These are phyloP conservation scores for Mobula hypostoma DNA, from an alignment of 2,113 vertebrate genomes.

Conservation along the genomic window DNA sequence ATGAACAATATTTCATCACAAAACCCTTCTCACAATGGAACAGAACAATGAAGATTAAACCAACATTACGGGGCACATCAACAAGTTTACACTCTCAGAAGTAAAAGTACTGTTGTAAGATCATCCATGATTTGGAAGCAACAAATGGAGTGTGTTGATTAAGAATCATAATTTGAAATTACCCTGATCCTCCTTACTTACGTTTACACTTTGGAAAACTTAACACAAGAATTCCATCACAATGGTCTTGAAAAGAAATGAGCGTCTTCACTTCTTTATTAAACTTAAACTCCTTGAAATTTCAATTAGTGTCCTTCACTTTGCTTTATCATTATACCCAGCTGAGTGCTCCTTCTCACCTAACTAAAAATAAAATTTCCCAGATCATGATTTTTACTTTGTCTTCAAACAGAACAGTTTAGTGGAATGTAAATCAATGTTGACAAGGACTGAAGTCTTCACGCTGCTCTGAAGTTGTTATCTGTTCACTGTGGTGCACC, in stretches of 20 bases:
- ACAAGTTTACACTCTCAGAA: background rate
- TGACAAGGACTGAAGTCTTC: constrained; percentile 11
- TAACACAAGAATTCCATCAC: background rate
- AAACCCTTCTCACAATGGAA: background rate
- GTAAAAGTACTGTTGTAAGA: background rate
- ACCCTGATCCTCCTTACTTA: constrained; percentile 23
- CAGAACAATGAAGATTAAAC: background rate
- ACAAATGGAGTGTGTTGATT: background rate
- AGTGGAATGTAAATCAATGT: constrained; percentile 23
- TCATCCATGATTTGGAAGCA: background rate
- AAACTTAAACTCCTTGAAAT: background rate
- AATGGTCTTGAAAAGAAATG: constrained; percentile 3
- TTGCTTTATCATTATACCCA: background rate
- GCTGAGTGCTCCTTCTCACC: background rate
- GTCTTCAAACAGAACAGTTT: background rate
- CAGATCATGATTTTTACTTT: background rate
- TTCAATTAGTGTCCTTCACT: background rate
- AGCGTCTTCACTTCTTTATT: background rate
- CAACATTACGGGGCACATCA: background rate
- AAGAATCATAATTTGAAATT: constrained; percentile 22
- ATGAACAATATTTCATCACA: constrained; percentile 19
- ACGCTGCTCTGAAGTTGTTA: constrained; percentile 25
- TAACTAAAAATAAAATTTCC: background rate
- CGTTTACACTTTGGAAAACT: constrained; percentile 4
- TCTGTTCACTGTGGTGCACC: background rate